Evolutionary conservation across 2,113 vertebrate genomes (phyloP).

Genomic region (Corythornis cristatus): DNA sequence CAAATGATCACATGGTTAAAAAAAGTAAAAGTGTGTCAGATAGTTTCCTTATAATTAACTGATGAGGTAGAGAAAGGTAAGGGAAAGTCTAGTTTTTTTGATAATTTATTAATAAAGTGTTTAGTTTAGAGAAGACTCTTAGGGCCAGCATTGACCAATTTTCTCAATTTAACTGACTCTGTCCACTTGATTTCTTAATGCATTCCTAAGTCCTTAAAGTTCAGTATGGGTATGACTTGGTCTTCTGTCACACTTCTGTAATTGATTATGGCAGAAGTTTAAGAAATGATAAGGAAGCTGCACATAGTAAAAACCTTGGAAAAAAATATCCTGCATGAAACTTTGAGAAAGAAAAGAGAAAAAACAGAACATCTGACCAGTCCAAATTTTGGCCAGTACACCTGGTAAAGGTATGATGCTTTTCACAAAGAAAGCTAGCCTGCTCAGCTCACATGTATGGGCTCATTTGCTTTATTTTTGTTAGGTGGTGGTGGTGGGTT

Average conservation of each 20-base stretch:
- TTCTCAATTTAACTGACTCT: background rate
- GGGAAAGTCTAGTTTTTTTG: background rate
- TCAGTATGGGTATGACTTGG: background rate
- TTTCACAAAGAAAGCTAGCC: background rate
- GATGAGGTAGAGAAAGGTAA: background rate
- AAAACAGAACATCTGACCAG: background rate
- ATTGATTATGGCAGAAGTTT: background rate
- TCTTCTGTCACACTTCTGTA: background rate
- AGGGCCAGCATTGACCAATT: background rate
- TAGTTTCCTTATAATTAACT: background rate
- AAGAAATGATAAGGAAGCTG: background rate
- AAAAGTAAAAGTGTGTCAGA: background rate
- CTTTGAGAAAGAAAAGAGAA: background rate
- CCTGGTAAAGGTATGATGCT: background rate
- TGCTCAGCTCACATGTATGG: background rate
- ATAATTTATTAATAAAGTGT: background rate
- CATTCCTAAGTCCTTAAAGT: background rate
- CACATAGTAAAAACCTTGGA: background rate
- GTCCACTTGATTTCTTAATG: background rate
- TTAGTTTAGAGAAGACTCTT: background rate
- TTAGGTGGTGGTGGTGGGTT: too few relatives aligned
- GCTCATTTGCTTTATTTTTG: too few relatives aligned
- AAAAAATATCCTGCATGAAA: background rate
- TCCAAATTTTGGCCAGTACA: background rate
- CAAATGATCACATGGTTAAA: background rate